Base-by-base conservation (phyloP, 2,888 invertebrate genomes). In the Sclerodermus sp. region DNA sequence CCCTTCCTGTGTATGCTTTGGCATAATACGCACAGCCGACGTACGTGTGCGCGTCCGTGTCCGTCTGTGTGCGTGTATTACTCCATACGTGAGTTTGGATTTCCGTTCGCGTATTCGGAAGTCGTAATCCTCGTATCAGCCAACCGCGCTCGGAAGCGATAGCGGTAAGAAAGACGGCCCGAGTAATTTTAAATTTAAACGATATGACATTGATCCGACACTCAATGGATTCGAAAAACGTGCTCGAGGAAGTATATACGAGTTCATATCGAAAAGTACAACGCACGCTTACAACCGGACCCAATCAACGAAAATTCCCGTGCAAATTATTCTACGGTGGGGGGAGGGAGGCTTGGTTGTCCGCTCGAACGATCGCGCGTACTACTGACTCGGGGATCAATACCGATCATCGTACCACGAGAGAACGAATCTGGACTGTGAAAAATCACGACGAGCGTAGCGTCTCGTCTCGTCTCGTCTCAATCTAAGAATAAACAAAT, bases 111-210 rank as follows among this genome's bases (percentile, higher is more conserved):
- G 41, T 47, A 55, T 60, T 58, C 47, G 55, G 45, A 51, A 60
- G 47, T 44, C 49, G 57, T 55, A 51, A 60, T 53, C 49, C 57
- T 48, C 23, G 50, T 50, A 57, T 51, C 60, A 47, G 41, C 44
- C 52, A 43, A 8, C 23, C 3, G 8, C 23, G 23, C 23, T 23
- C 23, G 23, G n/a, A 30, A 16, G 39, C 45, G 45, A 45, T 45
- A 32, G 32, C 40, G 40, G 31, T 17, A 23, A 8, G 23, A 8
- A 23, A 8, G 23, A 23, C 23, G 23, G 23, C 40, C 34, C 36
- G 41, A 32, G 47, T 15, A 18, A 41, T 47, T 47, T 47, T 32
- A 49, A 52, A 52, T 52, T 52, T 49, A 52, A 52, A 52, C 45
- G 52, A 52, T 38, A 23, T 13, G 38, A 44, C 46, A 41, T 46